phyloP scores from a whole-genome alignment of 2,888 invertebrate species.

The Deilephila elpenor region DNA sequence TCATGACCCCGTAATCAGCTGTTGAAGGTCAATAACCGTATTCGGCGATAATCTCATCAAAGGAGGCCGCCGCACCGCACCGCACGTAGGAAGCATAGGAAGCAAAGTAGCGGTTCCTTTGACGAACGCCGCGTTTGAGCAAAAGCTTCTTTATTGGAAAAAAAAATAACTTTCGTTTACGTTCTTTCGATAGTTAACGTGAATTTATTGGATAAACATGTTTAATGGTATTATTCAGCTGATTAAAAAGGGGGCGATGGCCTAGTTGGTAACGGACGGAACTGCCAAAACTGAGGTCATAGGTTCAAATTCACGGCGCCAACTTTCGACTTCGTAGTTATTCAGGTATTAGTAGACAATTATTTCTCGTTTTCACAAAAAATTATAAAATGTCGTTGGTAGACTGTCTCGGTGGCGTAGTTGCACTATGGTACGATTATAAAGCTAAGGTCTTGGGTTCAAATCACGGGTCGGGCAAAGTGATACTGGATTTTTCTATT shows the following conservation, averaged over 20 bases:
- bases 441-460: too few relatives aligned
- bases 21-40: slow-evolving; percentile 2
- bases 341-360: too few relatives aligned
- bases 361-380: too few relatives aligned
- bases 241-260: not conserved
- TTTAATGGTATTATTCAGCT: not conserved
- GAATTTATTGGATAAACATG: not conserved
- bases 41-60: slow-evolving; percentile 6
- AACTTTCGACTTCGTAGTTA: too few relatives aligned
- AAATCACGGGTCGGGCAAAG: too few relatives aligned
- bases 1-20: slow-evolving; percentile 2
- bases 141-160: not conserved
- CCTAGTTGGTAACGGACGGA: too few relatives aligned
- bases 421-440: too few relatives aligned
- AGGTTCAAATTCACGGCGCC: too few relatives aligned
- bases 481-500: too few relatives aligned
- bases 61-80: not conserved
- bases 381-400: too few relatives aligned
- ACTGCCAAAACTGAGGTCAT: too few relatives aligned
- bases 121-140: not conserved
- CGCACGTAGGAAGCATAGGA: not conserved
- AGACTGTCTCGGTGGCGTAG: too few relatives aligned
- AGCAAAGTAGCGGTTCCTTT: not conserved
- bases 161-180: not conserved
- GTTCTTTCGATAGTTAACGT: not conserved